Conservation (phyloP, 2,888 invertebrate genomes). For the Holacanthella duospinosa region DNA sequence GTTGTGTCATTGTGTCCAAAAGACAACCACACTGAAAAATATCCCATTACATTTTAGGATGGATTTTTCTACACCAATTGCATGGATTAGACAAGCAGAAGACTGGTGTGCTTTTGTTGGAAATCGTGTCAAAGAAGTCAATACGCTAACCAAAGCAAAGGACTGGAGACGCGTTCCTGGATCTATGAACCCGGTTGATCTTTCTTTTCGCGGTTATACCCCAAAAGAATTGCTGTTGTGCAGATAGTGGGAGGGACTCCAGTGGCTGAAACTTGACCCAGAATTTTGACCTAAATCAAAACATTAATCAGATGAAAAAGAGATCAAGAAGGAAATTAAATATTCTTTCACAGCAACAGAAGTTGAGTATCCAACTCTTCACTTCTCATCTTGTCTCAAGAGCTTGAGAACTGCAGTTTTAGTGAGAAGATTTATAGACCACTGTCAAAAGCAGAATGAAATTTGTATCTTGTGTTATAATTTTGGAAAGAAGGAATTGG, state of each 20-base stretch:
- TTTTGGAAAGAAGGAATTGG: no score
- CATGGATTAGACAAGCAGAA: slow-evolving; percentile 27
- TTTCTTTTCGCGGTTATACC: slow-evolving; percentile 39
- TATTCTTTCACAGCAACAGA: no score
- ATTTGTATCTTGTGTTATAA: no score
- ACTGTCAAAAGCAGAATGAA: no score
- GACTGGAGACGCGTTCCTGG: slow-evolving; percentile 39
- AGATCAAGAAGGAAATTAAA: no score
- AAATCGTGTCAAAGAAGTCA: slow-evolving; percentile 12
- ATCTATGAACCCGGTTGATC: slow-evolving; percentile 38
- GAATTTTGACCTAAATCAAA: no score
- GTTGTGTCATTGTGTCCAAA: slow-evolving; percentile 20
- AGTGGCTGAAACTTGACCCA: slow-evolving; percentile 32
- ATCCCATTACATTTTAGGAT: slow-evolving; percentile 18
- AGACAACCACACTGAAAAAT: slow-evolving; percentile 15
- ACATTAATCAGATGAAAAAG: no score
- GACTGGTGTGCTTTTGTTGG: slow-evolving; percentile 20
- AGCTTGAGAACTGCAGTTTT: no score
- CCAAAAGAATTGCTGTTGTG: slow-evolving; percentile 34
- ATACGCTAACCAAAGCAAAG: slow-evolving; percentile 11
- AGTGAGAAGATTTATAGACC: no score
- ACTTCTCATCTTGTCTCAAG: no score
- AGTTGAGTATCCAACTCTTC: no score
- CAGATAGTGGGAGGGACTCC: slow-evolving; percentile 39
- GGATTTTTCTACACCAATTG: slow-evolving; percentile 24